These are phyloP conservation scores for Pterobdella sp. DNA, from an alignment of 2,888 invertebrate species.

Conservation along the genomic window DNA sequence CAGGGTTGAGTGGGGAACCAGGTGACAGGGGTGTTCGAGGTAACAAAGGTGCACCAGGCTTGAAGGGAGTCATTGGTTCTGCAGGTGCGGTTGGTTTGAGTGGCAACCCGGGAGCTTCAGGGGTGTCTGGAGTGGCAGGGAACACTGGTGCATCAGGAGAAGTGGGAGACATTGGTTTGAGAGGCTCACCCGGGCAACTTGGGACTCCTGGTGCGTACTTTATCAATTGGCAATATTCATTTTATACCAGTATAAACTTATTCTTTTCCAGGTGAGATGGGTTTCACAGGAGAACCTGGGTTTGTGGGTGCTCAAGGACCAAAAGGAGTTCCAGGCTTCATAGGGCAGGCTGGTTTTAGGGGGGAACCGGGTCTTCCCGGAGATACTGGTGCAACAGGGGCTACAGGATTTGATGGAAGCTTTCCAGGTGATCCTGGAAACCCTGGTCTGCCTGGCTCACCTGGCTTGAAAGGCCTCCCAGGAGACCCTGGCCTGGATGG, in stretches of 20 bases:
- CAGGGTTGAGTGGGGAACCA: not conserved
- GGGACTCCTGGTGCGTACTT: slow-evolving; percentile 18
- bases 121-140: slow-evolving; percentile 27
- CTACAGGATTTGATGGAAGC: not conserved
- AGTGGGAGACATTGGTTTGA: not conserved
- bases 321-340: slow-evolving; percentile 23
- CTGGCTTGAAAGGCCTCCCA: slow-evolving; percentile 26
- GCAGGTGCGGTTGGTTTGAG: slow-evolving; percentile 22
- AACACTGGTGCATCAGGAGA: not conserved
- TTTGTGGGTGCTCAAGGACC: slow-evolving; percentile 20
- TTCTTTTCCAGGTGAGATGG: slow-evolving; percentile 14
- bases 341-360: slow-evolving; percentile 26
- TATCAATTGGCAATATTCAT: not conserved
- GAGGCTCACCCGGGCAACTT: slow-evolving; percentile 27
- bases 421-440: slow-evolving; percentile 25
- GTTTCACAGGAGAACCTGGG: slow-evolving; percentile 22
- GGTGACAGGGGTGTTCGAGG: not conserved
- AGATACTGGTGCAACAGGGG: not conserved
- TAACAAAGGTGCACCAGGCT: not conserved
- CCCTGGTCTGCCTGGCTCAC: slow-evolving; percentile 28
- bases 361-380: not conserved
- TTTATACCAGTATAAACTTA: not conserved
- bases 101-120: slow-evolving; percentile 11
- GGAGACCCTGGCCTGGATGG: slow-evolving; percentile 29
- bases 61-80: slow-evolving; percentile 9